Evolutionary conservation across 1,140 invertebrate species (phyloP), one percentile per base, ranked within the genome.

Genomic region (Aporrectodea caliginosa): DNA sequence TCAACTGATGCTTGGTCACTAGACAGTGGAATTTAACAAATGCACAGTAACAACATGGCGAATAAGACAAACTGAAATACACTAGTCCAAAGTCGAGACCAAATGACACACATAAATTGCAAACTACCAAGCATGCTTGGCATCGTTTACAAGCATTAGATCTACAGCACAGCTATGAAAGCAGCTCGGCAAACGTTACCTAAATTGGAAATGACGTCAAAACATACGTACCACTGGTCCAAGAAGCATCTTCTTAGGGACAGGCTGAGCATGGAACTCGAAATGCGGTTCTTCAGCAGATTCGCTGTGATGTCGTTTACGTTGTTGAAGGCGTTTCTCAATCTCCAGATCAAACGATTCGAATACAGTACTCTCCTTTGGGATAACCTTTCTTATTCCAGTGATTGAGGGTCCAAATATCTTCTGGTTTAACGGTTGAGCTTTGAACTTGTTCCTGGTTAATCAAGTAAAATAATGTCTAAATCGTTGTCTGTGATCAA

Each of bases 211-310:
- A n/a, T n/a, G n/a, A n/a, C n/a, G n/a, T n/a, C n/a, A n/a, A n/a
- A 30, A 58, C 12, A 14, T 29, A 81, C 83, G 81, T 81, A 88
- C 86, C 83, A 88, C 84, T 34, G 85, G 77, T 30, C 84, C 84
- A 68, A 85, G 82, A 0, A 88, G 76, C 30, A 88, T 87, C 71
- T 85, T 85, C 74, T 79, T 84, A 71, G 85, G 85, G 12, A 85
- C 80, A 70, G 86, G 86, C 22, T 85, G 79, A 72, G 87, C 86
- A 80, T 87, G 87, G 75, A 87, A 88, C 69, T 85, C 83, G 81
- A 79, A 85, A 58, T 58, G 43, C 35, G 84, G 82, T 43, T 86
- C 81, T 30, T 84, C 83, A 30, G 79, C 77, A 16, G 77, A 75
- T 33, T 81, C 78, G 69, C 14, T 77, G 78, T 1, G 80, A 35